These are phyloP conservation scores for Bathynomus jamesi DNA, from an alignment of 1,140 invertebrate species.

Conservation along the genomic window DNA sequence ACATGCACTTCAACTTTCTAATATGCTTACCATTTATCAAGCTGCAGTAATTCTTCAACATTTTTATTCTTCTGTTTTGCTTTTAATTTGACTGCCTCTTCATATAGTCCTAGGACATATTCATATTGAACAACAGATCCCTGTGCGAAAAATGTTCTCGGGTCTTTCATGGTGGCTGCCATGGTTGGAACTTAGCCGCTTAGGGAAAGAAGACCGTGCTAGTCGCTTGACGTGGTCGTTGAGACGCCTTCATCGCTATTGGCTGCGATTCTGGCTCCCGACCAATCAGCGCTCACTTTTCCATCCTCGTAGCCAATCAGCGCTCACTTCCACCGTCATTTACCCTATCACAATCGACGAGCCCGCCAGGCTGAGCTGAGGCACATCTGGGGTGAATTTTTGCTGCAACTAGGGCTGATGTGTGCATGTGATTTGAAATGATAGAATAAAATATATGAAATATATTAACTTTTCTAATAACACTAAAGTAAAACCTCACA, in stretches of 20 bases:
- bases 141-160: constrained; percentile 41
- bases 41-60: constrained; percentile 43
- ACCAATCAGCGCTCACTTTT: constrained; percentile 20
- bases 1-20: constrained; percentile 1
- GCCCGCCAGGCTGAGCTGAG: constrained; percentile 23
- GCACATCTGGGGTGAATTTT: constrained; percentile 38
- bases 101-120: constrained; percentile 40
- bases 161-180: constrained; percentile 38
- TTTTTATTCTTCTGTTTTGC: constrained; percentile 42
- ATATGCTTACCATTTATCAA: constrained; percentile 42
- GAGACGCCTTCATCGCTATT: neutral
- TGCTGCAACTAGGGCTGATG: constrained; percentile 15
- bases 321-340: constrained; percentile 8
- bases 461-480: neutral
- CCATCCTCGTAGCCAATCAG: constrained; percentile 16
- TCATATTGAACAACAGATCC: constrained; percentile 41
- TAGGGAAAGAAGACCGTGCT: constrained; percentile 16
- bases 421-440: constrained; percentile 1
- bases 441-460: constrained; percentile 1
- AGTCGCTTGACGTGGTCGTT: constrained; percentile 12
- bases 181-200: constrained; percentile 36
- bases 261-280: neutral
- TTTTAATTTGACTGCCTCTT: constrained; percentile 41
- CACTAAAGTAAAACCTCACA: neutral
- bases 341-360: constrained; percentile 6